Evolutionary conservation across 30 jellyfish, hydroid and myxozoan species (phyloP).

Genomic region (Aurelia coerulea): DNA sequence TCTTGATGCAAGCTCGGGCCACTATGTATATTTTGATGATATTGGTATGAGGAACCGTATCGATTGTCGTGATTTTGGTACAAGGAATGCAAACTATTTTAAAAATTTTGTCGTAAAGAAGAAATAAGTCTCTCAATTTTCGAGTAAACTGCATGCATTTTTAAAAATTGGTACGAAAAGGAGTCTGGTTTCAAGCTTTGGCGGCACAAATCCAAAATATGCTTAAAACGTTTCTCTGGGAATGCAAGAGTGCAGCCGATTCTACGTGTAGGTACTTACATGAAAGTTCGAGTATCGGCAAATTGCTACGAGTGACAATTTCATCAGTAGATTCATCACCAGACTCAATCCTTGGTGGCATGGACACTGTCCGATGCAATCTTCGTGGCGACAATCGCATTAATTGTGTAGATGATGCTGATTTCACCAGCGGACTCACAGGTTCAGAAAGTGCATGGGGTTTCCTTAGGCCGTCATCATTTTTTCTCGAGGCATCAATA

Average conservation of each 20-base stretch:
- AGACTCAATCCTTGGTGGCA: conserved; percentile 88
- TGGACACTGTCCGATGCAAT: conserved; percentile 86
- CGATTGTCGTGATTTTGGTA: too few species aligned
- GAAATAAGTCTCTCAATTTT: too few species aligned
- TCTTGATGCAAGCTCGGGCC: too few species aligned
- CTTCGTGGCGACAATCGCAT: conserved; percentile 53
- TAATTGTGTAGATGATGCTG: conserved; percentile 26
- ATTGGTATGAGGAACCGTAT: too few species aligned
- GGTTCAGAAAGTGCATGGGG: conserved; percentile 76
- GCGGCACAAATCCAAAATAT: too few species aligned
- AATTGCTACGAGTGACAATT: not conserved
- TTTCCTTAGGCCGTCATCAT: conserved; percentile 24
- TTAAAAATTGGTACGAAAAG: too few species aligned
- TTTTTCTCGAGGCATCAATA: conserved; percentile 66
- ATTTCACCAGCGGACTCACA: conserved; percentile 68
- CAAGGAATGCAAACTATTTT: too few species aligned
- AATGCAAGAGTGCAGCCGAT: not conserved
- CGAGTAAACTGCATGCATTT: too few species aligned
- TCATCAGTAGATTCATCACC: conserved; percentile 49
- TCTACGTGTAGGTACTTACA: conserved; percentile 38
- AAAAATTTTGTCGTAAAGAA: too few species aligned
- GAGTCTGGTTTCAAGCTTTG: too few species aligned
- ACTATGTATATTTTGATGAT: too few species aligned
- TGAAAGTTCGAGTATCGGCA: conserved; percentile 70
- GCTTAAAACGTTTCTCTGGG: too few species aligned